These are phyloP conservation scores for Malurus splendens DNA, from an alignment of 2,797 vertebrate genomes.

Conservation along the genomic window DNA sequence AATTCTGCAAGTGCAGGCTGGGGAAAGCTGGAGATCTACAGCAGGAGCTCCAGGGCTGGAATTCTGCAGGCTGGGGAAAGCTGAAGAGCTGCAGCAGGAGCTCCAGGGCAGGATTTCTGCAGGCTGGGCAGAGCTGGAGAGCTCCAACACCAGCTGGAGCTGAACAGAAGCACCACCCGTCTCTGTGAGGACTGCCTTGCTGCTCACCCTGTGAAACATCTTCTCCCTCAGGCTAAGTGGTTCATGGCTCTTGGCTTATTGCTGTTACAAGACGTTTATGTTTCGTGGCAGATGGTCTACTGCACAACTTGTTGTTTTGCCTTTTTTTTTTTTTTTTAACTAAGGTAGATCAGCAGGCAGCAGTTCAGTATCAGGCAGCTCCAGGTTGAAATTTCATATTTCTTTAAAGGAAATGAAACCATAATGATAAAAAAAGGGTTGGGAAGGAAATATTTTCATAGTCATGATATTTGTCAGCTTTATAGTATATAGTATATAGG, in stretches of 20 bases:
- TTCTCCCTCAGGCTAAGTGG: slow-evolving; percentile 29
- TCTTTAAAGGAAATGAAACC: not conserved
- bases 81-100: not conserved
- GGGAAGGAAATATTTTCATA: not conserved
- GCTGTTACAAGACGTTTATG: slow-evolving; percentile 46
- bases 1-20: not conserved
- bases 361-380: not conserved
- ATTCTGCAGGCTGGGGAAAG: too few relatives aligned
- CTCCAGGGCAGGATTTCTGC: not conserved
- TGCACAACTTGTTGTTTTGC: not conserved
- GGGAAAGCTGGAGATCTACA: not conserved
- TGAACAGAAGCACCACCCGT: not conserved
- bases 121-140: not conserved
- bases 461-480: not conserved
- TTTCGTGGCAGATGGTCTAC: not conserved
- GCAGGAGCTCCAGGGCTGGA: too few relatives aligned
- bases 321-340: not conserved
- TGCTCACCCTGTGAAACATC: slow-evolving; percentile 25
- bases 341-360: not conserved
- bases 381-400: not conserved
- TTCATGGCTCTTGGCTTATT: slow-evolving; percentile 19
- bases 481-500: not conserved
- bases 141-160: not conserved
- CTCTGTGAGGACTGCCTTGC: not conserved
- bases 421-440: rapidly evolving